Evolutionary conservation across 2,888 invertebrate species (phyloP).

Genomic region (Laothoe populi): DNA sequence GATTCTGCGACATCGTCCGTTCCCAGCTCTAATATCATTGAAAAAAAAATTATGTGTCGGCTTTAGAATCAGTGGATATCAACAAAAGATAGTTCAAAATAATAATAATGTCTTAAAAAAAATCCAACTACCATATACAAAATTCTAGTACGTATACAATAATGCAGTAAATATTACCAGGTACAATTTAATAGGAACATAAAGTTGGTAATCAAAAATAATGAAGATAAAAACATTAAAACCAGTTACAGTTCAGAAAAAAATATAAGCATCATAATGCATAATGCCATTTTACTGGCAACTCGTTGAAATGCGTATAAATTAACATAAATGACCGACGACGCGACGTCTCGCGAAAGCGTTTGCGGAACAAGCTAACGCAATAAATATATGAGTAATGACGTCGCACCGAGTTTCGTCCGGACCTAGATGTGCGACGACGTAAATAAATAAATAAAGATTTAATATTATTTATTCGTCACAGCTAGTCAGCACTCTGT

Average conservation of each 20-base stretch:
- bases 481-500: slow-evolving; percentile 30
- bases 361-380: slow-evolving; percentile 58
- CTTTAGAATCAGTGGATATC: no score
- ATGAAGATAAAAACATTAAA: slow-evolving; percentile 46
- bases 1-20: no score
- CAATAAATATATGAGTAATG: slow-evolving; percentile 71
- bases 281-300: slow-evolving; percentile 67
- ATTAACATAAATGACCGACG: slow-evolving; percentile 72
- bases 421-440: slow-evolving; percentile 39
- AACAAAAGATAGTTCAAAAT: no score
- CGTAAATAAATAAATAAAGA: slow-evolving; percentile 65
- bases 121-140: no score
- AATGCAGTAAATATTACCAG: no score
- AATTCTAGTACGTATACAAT: no score
- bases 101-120: no score
- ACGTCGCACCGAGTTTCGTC: slow-evolving; percentile 53
- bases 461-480: slow-evolving; percentile 35
- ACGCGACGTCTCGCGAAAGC: slow-evolving; percentile 55
- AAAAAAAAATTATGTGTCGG: no score
- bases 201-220: slow-evolving; percentile 22
- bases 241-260: slow-evolving; percentile 47
- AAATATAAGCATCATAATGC: slow-evolving; percentile 68
- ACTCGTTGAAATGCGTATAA: slow-evolving; percentile 78
- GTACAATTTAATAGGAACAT: slow-evolving; percentile 18
- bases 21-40: no score